Percentiles rank a stretch among this genome's conserved stretches.
Conservation (phyloP, 2,888 invertebrate species). For the Itoplectis maculator region DNA sequence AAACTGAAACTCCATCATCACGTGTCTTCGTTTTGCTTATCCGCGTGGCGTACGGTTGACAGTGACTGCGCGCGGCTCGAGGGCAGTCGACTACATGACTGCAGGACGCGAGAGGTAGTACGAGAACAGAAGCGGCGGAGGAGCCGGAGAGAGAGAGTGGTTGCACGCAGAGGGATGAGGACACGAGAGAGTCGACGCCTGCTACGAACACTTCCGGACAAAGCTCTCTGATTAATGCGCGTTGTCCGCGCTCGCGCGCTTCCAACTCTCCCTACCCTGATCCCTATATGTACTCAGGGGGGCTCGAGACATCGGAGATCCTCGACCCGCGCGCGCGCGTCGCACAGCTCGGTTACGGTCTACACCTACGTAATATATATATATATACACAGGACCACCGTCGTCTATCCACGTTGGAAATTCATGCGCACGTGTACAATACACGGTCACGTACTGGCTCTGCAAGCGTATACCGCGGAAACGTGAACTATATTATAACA, state of each 20-base stretch:
- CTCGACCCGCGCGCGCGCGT: conserved; percentile 27
- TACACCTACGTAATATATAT: conserved; percentile 38
- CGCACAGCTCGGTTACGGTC: conserved; percentile 33
- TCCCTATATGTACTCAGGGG: conserved; percentile 25
- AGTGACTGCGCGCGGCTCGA: conserved; percentile 43
- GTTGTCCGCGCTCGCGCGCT: conserved; percentile 61
- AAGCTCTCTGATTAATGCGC: conserved; percentile 71
- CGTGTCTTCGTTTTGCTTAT: conserved; percentile 29
- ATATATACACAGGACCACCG: conserved; percentile 8
- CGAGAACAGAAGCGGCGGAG: conserved; percentile 31
- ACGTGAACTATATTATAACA: conserved; percentile 15
- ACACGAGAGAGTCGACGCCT: conserved; percentile 63
- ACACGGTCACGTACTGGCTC: conserved; percentile 39
- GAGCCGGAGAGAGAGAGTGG: conserved; percentile 12
- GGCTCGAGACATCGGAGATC: conserved; percentile 48
- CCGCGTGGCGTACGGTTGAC: conserved; percentile 38
- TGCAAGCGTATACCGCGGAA: conserved; percentile 9
- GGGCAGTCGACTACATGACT: conserved; percentile 36
- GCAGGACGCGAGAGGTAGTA: neutral
- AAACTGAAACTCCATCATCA: conserved; percentile 34
- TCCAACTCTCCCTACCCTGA: conserved; percentile 10
- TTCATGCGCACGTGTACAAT: conserved; percentile 23
- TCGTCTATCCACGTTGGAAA: conserved; percentile 34
- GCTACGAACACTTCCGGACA: conserved; percentile 68
- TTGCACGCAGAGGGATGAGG: conserved; percentile 41